Evolutionary conservation across 2,113 vertebrate genomes (phyloP).

Genomic region (Eclectus roratus): DNA sequence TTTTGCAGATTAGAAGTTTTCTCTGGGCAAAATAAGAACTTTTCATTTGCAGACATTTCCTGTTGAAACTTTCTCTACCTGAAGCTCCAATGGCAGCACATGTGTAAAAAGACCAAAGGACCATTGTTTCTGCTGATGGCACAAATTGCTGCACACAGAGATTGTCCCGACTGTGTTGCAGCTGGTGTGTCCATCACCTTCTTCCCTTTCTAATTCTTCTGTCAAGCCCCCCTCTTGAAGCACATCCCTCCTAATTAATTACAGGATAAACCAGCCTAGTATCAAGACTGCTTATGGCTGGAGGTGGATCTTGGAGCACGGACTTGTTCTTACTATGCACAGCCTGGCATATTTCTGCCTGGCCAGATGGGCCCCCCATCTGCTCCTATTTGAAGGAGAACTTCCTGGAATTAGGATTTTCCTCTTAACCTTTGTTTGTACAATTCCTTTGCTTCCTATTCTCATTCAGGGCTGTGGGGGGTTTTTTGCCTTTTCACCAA

Average conservation of each 20-base stretch:
- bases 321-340: slow-evolving; percentile 23
- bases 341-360: slow-evolving; percentile 32
- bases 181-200: rapidly evolving
- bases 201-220: not conserved
- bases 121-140: not conserved
- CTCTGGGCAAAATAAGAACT: not conserved
- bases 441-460: not conserved
- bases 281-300: slow-evolving; percentile 22
- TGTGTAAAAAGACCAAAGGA: not conserved
- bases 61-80: not conserved
- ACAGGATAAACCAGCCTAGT: slow-evolving; percentile 9
- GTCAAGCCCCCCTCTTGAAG: not conserved
- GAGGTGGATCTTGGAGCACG: slow-evolving; percentile 50
- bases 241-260: slow-evolving; percentile 44
- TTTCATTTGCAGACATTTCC: not conserved
- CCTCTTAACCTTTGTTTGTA: slow-evolving; percentile 28
- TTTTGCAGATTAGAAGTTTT: slow-evolving; percentile 27
- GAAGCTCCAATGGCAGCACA: not conserved
- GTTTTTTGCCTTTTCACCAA: not conserved
- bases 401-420: slow-evolving; percentile 28
- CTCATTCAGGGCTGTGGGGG: not conserved
- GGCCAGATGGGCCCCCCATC: slow-evolving; percentile 58
- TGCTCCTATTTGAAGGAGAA: slow-evolving; percentile 31
- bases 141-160: not conserved
- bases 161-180: not conserved